Evolutionary conservation across 2,888 invertebrate genomes (phyloP).

Genomic region (Heliconius ismenius): DNA sequence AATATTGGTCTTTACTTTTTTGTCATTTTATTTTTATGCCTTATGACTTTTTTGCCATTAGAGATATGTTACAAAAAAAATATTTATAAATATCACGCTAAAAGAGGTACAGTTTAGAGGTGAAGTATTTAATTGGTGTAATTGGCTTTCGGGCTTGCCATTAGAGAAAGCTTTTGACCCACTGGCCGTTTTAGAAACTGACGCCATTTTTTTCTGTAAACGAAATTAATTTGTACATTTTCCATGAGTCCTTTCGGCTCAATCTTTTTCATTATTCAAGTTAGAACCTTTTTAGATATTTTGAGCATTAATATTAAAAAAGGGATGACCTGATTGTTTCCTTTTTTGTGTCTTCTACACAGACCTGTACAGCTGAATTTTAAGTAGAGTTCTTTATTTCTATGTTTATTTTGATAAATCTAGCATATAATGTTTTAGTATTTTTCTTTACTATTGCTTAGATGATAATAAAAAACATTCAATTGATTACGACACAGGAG

Average conservation of each 20-base stretch:
- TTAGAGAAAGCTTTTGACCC: constrained; percentile 64
- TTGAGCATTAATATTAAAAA: constrained; percentile 53
- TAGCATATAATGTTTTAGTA: background rate
- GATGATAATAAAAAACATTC: constrained; percentile 59
- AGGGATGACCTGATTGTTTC: constrained; percentile 18
- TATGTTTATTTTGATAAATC: too few relatives aligned
- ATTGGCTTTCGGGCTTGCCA: constrained; percentile 74
- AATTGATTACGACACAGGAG: constrained; percentile 62
- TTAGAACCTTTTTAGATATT: constrained; percentile 63
- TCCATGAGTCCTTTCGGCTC: constrained; percentile 61
- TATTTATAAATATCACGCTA: constrained; percentile 36
- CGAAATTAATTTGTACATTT: constrained; percentile 66
- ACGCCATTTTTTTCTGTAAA: constrained; percentile 57
- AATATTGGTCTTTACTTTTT: background rate
- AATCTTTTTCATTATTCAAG: constrained; percentile 71
- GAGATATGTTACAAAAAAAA: constrained; percentile 11
- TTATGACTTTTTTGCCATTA: background rate
- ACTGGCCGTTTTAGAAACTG: constrained; percentile 62
- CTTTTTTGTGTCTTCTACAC: background rate
- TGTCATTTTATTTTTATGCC: background rate
- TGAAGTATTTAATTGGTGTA: constrained; percentile 78
- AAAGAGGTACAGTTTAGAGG: constrained; percentile 52
- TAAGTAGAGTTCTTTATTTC: background rate
- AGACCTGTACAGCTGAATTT: background rate
- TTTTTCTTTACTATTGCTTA: constrained; percentile 46